Conservation (phyloP, 2,113 vertebrate genomes). For the Caranx ignobilis region DNA sequence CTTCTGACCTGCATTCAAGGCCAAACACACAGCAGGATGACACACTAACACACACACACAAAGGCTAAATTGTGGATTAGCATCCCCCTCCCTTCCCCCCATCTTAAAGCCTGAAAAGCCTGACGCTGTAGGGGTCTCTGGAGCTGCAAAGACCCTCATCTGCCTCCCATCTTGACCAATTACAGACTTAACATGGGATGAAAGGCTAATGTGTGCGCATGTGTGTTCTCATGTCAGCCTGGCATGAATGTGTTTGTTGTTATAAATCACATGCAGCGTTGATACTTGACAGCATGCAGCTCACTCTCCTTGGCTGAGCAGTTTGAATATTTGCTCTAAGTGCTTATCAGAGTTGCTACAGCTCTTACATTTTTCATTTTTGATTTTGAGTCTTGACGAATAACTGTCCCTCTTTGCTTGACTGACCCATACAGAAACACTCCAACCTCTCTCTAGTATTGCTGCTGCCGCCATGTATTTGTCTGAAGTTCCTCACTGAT, state of each 20-base stretch:
- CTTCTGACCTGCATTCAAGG: neutral
- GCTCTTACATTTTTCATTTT: too few species aligned
- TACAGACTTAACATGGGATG: conserved; percentile 11
- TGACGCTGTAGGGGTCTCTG: conserved; percentile 27
- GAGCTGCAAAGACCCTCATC: conserved; percentile 21
- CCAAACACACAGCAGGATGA: conserved; percentile 14
- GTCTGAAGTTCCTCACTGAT: conserved; percentile 23
- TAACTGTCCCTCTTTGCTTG: conserved; percentile 44
- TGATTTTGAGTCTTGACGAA: conserved; percentile 52
- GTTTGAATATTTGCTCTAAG: conserved; percentile 36
- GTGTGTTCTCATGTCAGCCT: neutral
- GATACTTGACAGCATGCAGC: neutral
- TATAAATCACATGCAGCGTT: neutral
- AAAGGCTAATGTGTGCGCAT: neutral
- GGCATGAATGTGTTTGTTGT: neutral
- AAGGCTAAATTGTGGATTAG: conserved; percentile 31
- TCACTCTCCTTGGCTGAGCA: neutral
- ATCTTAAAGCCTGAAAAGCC: neutral
- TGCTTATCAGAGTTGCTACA: conserved; percentile 37
- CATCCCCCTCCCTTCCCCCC: neutral
- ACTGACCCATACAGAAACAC: conserved; percentile 58
- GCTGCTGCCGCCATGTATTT: neutral
- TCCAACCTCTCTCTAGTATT: neutral
- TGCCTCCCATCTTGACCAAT: conserved; percentile 30
- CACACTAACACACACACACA: neutral